Percentiles rank a stretch among this genome's conserved stretches.
phyloP scores from a whole-genome alignment of 1,140 invertebrate species.

The Drosophila sp. region DNA sequence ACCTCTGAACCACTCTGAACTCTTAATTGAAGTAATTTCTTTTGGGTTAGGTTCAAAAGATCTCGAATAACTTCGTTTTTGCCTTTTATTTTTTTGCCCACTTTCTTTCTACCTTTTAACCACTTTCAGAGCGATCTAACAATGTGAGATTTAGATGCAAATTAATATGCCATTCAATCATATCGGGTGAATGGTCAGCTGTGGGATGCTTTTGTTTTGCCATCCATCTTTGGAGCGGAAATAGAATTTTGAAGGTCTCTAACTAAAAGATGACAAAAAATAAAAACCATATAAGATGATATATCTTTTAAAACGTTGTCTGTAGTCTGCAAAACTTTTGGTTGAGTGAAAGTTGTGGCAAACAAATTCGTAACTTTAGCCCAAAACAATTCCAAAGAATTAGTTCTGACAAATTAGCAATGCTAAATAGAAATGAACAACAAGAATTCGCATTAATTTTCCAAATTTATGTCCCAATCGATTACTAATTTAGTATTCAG shows the following conservation, averaged over 20 bases:
- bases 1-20: not conserved
- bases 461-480: slow-evolving; percentile 28
- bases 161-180: slow-evolving; percentile 67
- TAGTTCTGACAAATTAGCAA: slow-evolving; percentile 63
- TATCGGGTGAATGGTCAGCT: slow-evolving; percentile 23
- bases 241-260: slow-evolving; percentile 69
- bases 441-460: slow-evolving; percentile 55
- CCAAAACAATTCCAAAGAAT: slow-evolving; percentile 16
- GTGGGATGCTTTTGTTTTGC: slow-evolving; percentile 31
- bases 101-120: slow-evolving; percentile 47
- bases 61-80: slow-evolving; percentile 7
- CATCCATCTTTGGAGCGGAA: slow-evolving; percentile 56
- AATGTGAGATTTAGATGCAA: slow-evolving; percentile 59
- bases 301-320: not conserved
- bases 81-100: slow-evolving; percentile 6
- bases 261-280: slow-evolving; percentile 24
- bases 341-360: slow-evolving; percentile 60
- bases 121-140: slow-evolving; percentile 21
- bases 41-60: slow-evolving; percentile 1
- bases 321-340: slow-evolving; percentile 3
- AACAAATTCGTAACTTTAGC: slow-evolving; percentile 17
- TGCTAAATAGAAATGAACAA: slow-evolving; percentile 45
- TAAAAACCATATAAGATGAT: slow-evolving; percentile 4
- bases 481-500: slow-evolving; percentile 56
- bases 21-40: slow-evolving; percentile 7